A percentile compares a stretch with the other conserved stretches of the same genome.
These are phyloP conservation scores for Phoeniculus purpureus DNA, from an alignment of 2,797 vertebrate genomes.

Conservation along the genomic window DNA sequence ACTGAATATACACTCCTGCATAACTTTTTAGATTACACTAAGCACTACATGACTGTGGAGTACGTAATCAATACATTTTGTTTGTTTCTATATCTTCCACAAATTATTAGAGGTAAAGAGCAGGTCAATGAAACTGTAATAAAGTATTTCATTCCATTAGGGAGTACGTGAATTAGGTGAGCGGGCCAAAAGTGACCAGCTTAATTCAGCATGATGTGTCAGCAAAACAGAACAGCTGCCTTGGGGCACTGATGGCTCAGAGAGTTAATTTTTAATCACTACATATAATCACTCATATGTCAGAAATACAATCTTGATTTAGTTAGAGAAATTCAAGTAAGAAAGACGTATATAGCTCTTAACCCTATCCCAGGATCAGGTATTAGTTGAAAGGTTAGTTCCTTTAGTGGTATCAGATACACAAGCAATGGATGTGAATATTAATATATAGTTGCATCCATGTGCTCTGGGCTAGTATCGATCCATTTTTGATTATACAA, in stretches of 20 bases:
- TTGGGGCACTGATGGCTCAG: not conserved
- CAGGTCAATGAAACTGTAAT: conserved; percentile 5
- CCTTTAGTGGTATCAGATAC: not conserved
- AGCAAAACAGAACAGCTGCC: conserved; percentile 33
- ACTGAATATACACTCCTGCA: not conserved
- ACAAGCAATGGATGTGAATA: not conserved
- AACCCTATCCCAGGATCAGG: not conserved
- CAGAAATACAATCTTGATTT: conserved; percentile 10
- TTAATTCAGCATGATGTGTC: not conserved
- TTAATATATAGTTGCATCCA: not conserved
- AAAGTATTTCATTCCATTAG: not conserved
- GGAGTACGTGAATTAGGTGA: not conserved
- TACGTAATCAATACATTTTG: not conserved
- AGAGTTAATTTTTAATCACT: conserved; percentile 31
- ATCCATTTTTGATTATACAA: not conserved
- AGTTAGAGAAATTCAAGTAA: not conserved
- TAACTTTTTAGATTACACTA: not conserved
- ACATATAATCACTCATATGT: not conserved
- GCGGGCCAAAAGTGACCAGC: not conserved
- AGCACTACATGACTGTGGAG: not conserved
- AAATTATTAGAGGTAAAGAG: not conserved
- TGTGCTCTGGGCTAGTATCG: not conserved
- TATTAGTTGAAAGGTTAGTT: not conserved
- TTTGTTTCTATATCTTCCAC: not conserved
- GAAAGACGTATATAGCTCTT: not conserved